A percentile compares a stretch with the other conserved stretches of the same genome.
phyloP scores from a whole-genome alignment of 2,113 vertebrate genomes.

The Hiodon alosoides region DNA sequence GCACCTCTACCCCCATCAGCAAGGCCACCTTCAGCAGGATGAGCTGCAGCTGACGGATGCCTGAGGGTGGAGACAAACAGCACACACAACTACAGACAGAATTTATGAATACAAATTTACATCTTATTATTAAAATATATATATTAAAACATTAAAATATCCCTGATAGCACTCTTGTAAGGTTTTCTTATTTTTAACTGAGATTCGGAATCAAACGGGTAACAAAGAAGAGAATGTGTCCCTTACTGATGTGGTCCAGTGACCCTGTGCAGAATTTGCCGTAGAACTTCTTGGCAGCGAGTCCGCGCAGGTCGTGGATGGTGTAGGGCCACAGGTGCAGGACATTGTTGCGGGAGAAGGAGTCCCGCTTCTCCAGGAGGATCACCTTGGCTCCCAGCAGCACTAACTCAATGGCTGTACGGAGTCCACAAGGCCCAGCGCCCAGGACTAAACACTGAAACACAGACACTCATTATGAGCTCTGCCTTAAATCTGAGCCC shows the following conservation, averaged over 20 bases:
- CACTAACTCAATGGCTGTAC: conserved; percentile 78
- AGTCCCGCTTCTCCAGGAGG: conserved; percentile 79
- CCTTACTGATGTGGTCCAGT: conserved; percentile 91
- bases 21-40: conserved; percentile 83
- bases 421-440: conserved; percentile 84
- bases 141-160: too few relatives aligned
- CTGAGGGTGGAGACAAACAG: conserved; percentile 45
- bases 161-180: too few relatives aligned
- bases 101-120: too few relatives aligned
- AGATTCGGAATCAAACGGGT: too few relatives aligned
- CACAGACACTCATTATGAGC: background rate
- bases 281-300: conserved; percentile 90
- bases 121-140: too few relatives aligned
- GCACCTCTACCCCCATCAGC: conserved; percentile 84
- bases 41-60: conserved; percentile 90
- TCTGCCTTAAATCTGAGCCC: conserved; percentile 44
- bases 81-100: background rate
- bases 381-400: conserved; percentile 82
- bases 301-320: conserved; percentile 77
- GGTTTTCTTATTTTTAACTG: too few relatives aligned
- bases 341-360: conserved; percentile 91
- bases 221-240: too few relatives aligned
- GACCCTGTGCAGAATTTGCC: conserved; percentile 84
- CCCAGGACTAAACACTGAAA: conserved; percentile 85
- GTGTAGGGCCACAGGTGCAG: conserved; percentile 94